phyloP scores from a whole-genome alignment of 2,888 invertebrate species.

The Drymonia ruficornis region DNA sequence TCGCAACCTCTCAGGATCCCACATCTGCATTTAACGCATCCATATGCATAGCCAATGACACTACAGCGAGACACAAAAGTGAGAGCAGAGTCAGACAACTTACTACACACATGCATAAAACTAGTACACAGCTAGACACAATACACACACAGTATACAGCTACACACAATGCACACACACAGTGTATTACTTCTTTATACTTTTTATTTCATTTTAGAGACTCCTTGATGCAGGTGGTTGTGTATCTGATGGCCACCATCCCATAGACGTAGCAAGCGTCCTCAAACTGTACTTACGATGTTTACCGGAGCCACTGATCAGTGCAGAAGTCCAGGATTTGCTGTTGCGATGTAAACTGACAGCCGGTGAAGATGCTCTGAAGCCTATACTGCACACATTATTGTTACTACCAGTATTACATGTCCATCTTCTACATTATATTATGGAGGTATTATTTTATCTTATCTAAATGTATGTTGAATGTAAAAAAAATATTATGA shows the following conservation, averaged over 20 bases:
- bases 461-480: neutral
- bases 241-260: conserved; percentile 89
- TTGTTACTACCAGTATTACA: conserved; percentile 90
- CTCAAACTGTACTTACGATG: conserved; percentile 94
- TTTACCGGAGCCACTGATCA: conserved; percentile 93
- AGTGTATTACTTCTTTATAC: neutral
- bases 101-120: too few species aligned
- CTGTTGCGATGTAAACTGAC: conserved; percentile 88
- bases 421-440: conserved; percentile 91
- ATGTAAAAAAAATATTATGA: too few species aligned
- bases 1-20: too few species aligned
- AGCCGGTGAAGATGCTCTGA: conserved; percentile 82
- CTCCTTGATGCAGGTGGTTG: conserved; percentile 89
- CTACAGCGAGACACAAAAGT: too few species aligned
- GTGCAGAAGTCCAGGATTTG: conserved; percentile 90
- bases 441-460: conserved; percentile 88
- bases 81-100: too few species aligned
- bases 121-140: too few species aligned
- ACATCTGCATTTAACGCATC: too few species aligned
- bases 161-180: too few species aligned
- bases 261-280: conserved; percentile 94
- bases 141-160: too few species aligned
- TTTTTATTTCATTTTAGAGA: conserved; percentile 71
- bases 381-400: conserved; percentile 88
- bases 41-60: too few species aligned